These are phyloP conservation scores for Antrozous pallidus DNA, from an alignment of 2,797 vertebrate species.

Conservation along the genomic window DNA sequence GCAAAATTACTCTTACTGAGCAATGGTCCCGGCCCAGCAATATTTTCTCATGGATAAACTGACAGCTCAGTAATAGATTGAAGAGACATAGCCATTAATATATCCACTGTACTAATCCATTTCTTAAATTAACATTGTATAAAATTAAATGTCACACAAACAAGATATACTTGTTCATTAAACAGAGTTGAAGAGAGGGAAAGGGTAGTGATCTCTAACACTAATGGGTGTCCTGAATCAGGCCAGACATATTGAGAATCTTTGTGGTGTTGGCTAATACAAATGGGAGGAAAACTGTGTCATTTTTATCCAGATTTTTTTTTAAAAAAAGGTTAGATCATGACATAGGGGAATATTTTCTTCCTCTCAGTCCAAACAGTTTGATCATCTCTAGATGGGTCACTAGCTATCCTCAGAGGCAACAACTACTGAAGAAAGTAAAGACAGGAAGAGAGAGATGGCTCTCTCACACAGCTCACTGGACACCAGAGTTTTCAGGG, in stretches of 20 bases:
- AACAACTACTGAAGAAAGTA: neutral
- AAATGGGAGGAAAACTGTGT: slow-evolving; percentile 32
- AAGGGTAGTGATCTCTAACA: slow-evolving; percentile 53
- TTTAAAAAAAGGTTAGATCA: neutral
- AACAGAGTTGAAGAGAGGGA: slow-evolving; percentile 16
- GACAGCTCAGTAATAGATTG: slow-evolving; percentile 58
- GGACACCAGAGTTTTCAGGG: neutral
- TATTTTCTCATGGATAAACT: slow-evolving; percentile 65
- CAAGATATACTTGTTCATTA: slow-evolving; percentile 72
- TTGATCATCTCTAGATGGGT: slow-evolving; percentile 38
- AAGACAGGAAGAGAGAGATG: neutral
- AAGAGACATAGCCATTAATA: slow-evolving; percentile 70
- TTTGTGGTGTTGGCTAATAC: neutral
- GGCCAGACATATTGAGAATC: slow-evolving; percentile 21
- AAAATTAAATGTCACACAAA: slow-evolving; percentile 73
- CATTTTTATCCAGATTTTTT: neutral
- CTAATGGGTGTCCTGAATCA: slow-evolving; percentile 63
- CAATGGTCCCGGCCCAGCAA: slow-evolving; percentile 28
- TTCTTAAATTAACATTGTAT: slow-evolving; percentile 72
- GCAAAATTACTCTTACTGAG: slow-evolving; percentile 62
- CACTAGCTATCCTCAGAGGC: neutral
- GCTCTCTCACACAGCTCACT: neutral
- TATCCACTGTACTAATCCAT: slow-evolving; percentile 52
- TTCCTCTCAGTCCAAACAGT: slow-evolving; percentile 25
- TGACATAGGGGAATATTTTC: neutral